Conservation (phyloP, 1,140 invertebrate genomes). For the Cydia fagiglandana region DNA sequence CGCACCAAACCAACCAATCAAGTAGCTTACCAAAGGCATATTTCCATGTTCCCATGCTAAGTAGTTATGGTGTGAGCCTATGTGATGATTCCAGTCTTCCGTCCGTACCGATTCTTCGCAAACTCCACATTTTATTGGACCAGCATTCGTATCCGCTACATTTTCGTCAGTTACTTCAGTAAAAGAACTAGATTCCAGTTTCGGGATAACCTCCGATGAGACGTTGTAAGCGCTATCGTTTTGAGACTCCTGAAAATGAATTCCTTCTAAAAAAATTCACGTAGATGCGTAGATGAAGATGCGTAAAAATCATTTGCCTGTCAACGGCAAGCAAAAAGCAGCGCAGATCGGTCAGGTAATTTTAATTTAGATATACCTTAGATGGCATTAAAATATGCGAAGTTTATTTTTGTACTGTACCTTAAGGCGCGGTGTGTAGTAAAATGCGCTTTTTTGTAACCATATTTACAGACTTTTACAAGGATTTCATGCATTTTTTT, state of each 20-base stretch:
- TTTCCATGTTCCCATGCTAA: conserved; percentile 56
- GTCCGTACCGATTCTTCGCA: conserved; percentile 33
- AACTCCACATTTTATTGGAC: conserved; percentile 43
- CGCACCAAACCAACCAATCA: not conserved
- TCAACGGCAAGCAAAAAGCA: no score
- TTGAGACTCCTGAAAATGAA: conserved; percentile 34
- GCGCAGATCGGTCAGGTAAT: no score
- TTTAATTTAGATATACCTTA: no score
- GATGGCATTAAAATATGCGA: no score
- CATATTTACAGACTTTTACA: no score
- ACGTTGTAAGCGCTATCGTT: conserved; percentile 16
- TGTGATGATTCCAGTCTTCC: conserved; percentile 49
- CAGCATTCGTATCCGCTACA: not conserved
- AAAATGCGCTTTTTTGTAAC: no score
- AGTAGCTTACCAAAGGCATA: conserved; percentile 41
- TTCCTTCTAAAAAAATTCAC: no score
- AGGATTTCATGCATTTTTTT: no score
- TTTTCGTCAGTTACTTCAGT: not conserved
- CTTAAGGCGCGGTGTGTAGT: no score
- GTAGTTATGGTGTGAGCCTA: conserved; percentile 53
- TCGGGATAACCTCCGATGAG: not conserved
- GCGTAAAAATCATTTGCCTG: no score
- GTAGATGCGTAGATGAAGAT: no score
- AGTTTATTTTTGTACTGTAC: no score
- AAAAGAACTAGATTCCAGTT: not conserved